Evolutionary conservation across 2,888 invertebrate genomes (phyloP), one percentile per base, ranked within the genome.

Genomic region (Amphipyra berbera): DNA sequence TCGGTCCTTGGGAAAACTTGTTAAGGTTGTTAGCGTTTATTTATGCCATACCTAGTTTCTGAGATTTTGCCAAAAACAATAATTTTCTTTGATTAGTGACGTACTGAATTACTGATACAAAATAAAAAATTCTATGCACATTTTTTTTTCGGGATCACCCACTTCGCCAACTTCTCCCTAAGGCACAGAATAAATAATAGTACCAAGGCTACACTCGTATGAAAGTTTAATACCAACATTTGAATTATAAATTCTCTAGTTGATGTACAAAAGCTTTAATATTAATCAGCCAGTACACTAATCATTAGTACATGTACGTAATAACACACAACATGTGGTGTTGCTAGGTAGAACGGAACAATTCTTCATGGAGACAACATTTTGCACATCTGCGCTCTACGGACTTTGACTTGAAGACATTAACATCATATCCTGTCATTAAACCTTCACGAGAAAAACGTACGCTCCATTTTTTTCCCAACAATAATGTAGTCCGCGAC

Each of bases 341-440:
- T 81, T 83, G 77, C 81, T 82, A 83, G 82, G 87, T 87, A 84
- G 84, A 84, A 84, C 87, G 88, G 88, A 86, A 86, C 85, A 83
- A 87, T 89, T 87, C 85, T 86, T 87, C 83, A 80, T 79, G 81
- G 82, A 86, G 87, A 87, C 89, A 88, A 78, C 58, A 61, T 83
- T 90, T 89, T 86, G 90, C 93, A 92, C 93, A 93, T 93, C 90
- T 93, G 93, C 87, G 86, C 75, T 80, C 80, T 72, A 73, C 78
- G 85, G 81, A 83, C 86, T 88, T 82, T 79, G 84, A 83, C 87
- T 84, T 81, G 62, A 78, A 76, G 83, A 76, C 88, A 89, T 90
- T 88, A 90, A 87, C 89, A 88, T 87, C 88, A 87, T 90, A 93
- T 93, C 93, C 93, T 92, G 94, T 90, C 93, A 92, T 93, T 92